Percentiles rank a stretch among this genome's conserved stretches.
phyloP scores from a whole-genome alignment of 2,113 vertebrate genomes.

The Catharus fuscescens region DNA sequence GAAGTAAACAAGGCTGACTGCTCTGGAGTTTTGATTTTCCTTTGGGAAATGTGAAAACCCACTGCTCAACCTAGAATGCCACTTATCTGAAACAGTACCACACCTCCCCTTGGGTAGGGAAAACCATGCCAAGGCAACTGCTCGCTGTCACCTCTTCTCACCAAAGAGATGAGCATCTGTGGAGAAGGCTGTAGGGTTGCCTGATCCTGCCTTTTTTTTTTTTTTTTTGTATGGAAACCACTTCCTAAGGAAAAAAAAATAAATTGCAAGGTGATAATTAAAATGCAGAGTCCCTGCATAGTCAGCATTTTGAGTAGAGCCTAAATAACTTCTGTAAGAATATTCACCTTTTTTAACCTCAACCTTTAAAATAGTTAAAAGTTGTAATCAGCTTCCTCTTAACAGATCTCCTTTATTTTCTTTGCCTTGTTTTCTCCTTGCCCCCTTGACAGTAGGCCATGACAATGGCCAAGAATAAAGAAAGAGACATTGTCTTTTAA shows the following conservation, averaged over 20 bases:
- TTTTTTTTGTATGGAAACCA: background rate
- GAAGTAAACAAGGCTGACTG: background rate
- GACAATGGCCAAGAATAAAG: background rate
- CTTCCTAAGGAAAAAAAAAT: background rate
- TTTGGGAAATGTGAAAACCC: background rate
- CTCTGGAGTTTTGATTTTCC: background rate
- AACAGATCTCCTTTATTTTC: background rate
- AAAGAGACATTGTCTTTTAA: background rate
- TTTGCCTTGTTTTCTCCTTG: background rate
- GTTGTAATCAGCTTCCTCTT: background rate
- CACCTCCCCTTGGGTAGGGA: background rate
- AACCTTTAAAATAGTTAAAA: background rate
- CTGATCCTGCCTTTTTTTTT: background rate
- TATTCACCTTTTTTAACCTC: background rate
- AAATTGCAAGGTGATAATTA: background rate
- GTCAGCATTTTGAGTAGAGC: background rate
- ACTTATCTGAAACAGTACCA: background rate
- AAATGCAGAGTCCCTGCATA: background rate
- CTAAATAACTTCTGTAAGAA: background rate
- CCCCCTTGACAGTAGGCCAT: background rate
- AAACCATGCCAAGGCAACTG: background rate
- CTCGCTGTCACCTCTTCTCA: background rate
- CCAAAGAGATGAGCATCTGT: background rate
- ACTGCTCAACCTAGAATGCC: background rate
- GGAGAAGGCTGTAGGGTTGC: background rate